phyloP scores from a whole-genome alignment of 2,888 invertebrate species.

The Cryptocephalus moraei region DNA sequence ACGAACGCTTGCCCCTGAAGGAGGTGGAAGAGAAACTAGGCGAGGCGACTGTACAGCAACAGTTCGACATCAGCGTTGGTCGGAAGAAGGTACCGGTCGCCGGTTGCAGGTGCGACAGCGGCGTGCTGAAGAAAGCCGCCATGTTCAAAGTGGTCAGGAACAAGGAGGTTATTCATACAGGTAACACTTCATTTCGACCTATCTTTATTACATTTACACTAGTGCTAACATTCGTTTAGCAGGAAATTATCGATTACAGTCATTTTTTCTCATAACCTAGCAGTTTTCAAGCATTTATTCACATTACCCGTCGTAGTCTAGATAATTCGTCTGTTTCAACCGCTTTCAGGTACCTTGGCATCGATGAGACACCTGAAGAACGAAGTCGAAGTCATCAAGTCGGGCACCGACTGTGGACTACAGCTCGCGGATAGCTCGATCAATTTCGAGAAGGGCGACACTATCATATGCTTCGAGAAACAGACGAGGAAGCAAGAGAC shows the following conservation, averaged over 20 bases:
- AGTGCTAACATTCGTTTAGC: no score
- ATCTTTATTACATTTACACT: no score
- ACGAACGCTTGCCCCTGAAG: slow-evolving; percentile 54
- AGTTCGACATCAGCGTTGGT: slow-evolving; percentile 71
- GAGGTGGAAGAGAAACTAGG: slow-evolving; percentile 70
- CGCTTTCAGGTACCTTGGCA: slow-evolving; percentile 50
- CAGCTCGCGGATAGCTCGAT: slow-evolving; percentile 56
- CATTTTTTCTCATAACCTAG: no score
- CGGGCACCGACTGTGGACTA: slow-evolving; percentile 83
- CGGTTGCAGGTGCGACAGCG: slow-evolving; percentile 77
- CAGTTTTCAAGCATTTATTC: not conserved
- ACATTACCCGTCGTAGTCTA: not conserved
- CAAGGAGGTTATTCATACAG: slow-evolving; percentile 57
- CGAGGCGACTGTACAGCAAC: slow-evolving; percentile 75
- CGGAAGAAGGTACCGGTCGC: slow-evolving; percentile 76
- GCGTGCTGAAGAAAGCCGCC: slow-evolving; percentile 57
- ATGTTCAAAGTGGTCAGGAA: slow-evolving; percentile 59
- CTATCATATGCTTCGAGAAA: slow-evolving; percentile 63
- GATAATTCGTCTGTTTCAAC: not conserved
- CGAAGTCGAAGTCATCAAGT: slow-evolving; percentile 74
- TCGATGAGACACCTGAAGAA: slow-evolving; percentile 86
- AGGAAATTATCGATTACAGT: no score
- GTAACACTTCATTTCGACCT: slow-evolving; percentile 34
- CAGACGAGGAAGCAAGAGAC: slow-evolving; percentile 54
- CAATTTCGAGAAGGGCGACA: slow-evolving; percentile 64